Evolutionary conservation across 2,888 invertebrate genomes (phyloP).

Genomic region (Parasteatoda lunata): DNA sequence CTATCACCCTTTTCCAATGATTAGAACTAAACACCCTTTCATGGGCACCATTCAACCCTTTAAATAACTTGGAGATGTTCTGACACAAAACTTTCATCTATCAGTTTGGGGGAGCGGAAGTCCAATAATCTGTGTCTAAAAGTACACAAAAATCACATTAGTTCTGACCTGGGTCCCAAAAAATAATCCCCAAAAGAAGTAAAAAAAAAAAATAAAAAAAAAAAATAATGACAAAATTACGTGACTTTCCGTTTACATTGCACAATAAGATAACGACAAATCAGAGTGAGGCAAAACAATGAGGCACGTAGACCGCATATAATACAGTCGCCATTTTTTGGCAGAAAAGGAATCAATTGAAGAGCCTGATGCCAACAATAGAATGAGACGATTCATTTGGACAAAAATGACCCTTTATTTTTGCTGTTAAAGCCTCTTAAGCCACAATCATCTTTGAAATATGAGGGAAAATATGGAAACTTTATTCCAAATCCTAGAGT

Average conservation of each 20-base stretch:
- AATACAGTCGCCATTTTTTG: constrained; percentile 15
- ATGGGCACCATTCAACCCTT: background rate
- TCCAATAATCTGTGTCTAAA: constrained; percentile 22
- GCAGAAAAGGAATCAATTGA: constrained; percentile 30
- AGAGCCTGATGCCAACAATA: constrained; percentile 13
- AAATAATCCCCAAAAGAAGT: background rate
- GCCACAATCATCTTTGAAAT: too few relatives aligned
- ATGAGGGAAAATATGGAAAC: too few relatives aligned
- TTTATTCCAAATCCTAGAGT: too few relatives aligned
- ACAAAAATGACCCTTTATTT: constrained; percentile 20
- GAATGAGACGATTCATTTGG: constrained; percentile 40
- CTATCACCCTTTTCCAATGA: too few relatives aligned
- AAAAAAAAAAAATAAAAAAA: background rate
- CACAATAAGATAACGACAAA: constrained; percentile 39
- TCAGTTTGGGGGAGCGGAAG: background rate
- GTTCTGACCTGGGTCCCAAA: background rate
- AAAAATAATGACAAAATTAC: constrained; percentile 38
- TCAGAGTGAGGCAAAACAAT: constrained; percentile 21
- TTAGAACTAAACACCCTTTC: background rate
- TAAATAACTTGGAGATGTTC: background rate
- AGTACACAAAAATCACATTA: constrained; percentile 52
- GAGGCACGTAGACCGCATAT: constrained; percentile 17
- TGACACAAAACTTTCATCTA: background rate
- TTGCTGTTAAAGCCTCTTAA: background rate
- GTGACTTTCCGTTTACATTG: constrained; percentile 36